These are phyloP conservation scores for Antedon mediterranea DNA, from an alignment of 53 echinoderm and acorn worm genomes.

Conservation along the genomic window DNA sequence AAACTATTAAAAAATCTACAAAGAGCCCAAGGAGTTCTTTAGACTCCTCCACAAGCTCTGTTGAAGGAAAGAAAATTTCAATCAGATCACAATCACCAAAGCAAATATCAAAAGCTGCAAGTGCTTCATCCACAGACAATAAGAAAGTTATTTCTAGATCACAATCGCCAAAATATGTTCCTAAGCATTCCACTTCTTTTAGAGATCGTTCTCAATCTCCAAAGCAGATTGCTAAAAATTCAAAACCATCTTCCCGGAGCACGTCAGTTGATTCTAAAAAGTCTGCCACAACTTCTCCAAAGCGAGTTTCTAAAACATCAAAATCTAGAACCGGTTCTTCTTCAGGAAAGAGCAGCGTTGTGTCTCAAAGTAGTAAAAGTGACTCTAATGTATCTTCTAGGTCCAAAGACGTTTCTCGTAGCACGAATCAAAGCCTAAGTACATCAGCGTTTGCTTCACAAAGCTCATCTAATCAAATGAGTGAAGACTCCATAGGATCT, in stretches of 20 bases:
- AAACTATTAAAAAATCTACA: slow-evolving; percentile 6
- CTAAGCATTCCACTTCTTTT: background rate
- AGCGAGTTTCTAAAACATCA: background rate
- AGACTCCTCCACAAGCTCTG: background rate
- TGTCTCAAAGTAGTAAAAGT: background rate
- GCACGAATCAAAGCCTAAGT: background rate
- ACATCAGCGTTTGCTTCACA: background rate
- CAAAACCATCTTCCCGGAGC: background rate
- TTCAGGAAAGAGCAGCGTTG: background rate
- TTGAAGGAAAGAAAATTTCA: slow-evolving; percentile 1
- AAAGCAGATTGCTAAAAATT: background rate
- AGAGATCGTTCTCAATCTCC: background rate
- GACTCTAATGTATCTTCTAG: background rate
- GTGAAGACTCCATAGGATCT: slow-evolving; percentile 36
- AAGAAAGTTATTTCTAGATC: background rate
- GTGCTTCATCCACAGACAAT: background rate
- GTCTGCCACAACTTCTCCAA: background rate
- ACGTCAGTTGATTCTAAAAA: background rate
- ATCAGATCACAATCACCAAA: background rate
- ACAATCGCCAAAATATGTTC: background rate
- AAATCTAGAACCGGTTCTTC: background rate
- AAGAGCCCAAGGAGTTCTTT: background rate
- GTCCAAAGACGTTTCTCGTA: background rate
- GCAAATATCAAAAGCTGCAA: background rate
- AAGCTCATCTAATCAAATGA: slow-evolving; percentile 12